Evolutionary conservation across 2,113 vertebrate species (phyloP), one percentile per base, ranked within the genome.

Genomic region (Phocoena phocoena): DNA sequence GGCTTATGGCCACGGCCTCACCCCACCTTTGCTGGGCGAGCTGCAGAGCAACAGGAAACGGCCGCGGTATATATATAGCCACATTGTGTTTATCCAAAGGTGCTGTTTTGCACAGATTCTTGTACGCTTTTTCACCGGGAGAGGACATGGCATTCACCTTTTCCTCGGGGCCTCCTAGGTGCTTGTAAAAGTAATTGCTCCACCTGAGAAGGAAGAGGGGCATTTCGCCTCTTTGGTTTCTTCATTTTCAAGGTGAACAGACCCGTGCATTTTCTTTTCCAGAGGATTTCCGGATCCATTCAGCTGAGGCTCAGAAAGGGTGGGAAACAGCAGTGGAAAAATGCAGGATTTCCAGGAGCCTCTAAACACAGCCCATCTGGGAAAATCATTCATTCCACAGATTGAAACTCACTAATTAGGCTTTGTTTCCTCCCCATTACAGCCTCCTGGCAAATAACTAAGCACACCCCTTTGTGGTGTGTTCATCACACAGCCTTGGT

Each of bases 31-130:
- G 94, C 97, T 91, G 93, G 73, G 97, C 96, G 97, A 98, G 98
- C 98, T 98, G 97, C 97, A 88, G 92, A 98, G 96, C 98, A 98
- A 98, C 99, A 99, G 98, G 98, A 99, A 99, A 98, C 68, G 97
- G 98, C 98, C 97, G 2, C 25, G 95, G 95, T 98, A 94, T 99
- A 98, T 98, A 99, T 98, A 98, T 98, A 99, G 98, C 98, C 97
- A 97, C 97, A 98, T 90, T 98, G 98, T 98, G 98, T 98, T 98
- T 98, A 98, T 98, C 98, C 98, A 95, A 74, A 98, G 98, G 98
- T 98, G 98, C 98, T 98, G 97, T 98, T 98, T 97, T 98, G 98
- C 97, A 98, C 96, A 98, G 97, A 98, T 98, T 97, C 96, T 95
- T 20, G 92, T 96, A 96, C 97, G 96, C 95, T 36, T 95, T 98